Base-by-base conservation (phyloP, 2,888 invertebrate species). In the Spisula solida region DNA sequence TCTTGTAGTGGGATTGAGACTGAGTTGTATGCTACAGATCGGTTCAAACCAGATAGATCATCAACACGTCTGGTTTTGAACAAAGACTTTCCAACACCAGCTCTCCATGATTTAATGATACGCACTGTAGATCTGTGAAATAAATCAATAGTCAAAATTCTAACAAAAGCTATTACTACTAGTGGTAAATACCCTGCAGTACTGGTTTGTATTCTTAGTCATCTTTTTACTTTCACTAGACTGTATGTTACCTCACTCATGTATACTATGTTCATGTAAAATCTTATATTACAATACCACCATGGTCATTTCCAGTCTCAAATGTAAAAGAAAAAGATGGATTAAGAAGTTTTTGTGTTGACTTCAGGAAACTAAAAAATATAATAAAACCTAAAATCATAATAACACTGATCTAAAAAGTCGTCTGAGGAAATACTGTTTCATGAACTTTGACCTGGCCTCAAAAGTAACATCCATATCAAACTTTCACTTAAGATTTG, bases 41-140 rank as follows among this genome's bases (percentile, higher is more conserved):
- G 55, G 47, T 90, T 87, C 8, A 90, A 29, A 10, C 60, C 31
- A 18, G 82, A 80, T 1, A 94, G 88, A 41, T 94, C 89, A 82
- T 90, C 89, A 14, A 86, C 89, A 85, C 92, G 86, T 51, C 95
- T 90, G 29, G 92, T 88, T 83, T 92, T 94, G 83, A 91, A 93
- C 82, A 95, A 86, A 10, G 94, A 92, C 86, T 95, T 95, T 0
- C 95, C 95, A 31, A 94, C 94, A 20, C 95, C 95, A 8, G 95
- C 94, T 79, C 94, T 90, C 91, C 92, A 93, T 0, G 95, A 95
- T 75, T 93, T 93, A 0, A 95, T 92, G n/a, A 95, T 81, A 70
- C 95, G 89, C 5, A 94, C 95, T 79, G 88, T 90, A 34, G 93
- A 94, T 0, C 95, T 95, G 75, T 2, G 79, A 86, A 75, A 56